A percentile compares a stretch with the other conserved stretches of the same genome.
phyloP scores from a whole-genome alignment of 2,797 vertebrate species.

The Centropyge bicolor region DNA sequence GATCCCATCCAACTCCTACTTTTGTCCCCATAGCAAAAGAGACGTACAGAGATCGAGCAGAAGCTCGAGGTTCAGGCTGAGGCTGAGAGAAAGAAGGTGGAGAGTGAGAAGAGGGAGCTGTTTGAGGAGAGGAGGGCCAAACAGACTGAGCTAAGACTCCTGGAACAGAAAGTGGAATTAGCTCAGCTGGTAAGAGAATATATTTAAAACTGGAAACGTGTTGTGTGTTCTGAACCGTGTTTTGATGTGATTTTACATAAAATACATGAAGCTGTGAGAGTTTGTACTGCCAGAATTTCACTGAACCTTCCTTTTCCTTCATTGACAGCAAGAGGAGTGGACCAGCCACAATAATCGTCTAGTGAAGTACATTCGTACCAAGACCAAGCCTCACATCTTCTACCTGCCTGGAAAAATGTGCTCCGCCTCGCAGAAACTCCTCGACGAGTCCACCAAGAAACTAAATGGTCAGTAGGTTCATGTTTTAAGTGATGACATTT shows the following conservation, averaged over 20 bases:
- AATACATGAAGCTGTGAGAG: not conserved
- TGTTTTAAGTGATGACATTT: not conserved
- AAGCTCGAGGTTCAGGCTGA: slow-evolving; percentile 99
- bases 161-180: slow-evolving; percentile 98
- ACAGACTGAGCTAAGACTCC: slow-evolving; percentile 95
- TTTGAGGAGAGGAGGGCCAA: slow-evolving; percentile 98
- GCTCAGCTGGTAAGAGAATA: slow-evolving; percentile 92
- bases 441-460: slow-evolving; percentile 98
- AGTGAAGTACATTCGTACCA: slow-evolving; percentile 97
- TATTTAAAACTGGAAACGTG: not conserved
- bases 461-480: slow-evolving; percentile 89
- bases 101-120: slow-evolving; percentile 94
- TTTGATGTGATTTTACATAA: not conserved
- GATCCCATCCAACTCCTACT: not conserved
- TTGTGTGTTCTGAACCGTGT: too few relatives aligned
- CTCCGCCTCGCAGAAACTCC: slow-evolving; percentile 95
- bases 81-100: slow-evolving; percentile 95
- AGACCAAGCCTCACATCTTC: slow-evolving; percentile 96
- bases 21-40: slow-evolving; percentile 89
- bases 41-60: slow-evolving; percentile 96
- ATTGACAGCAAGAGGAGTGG: slow-evolving; percentile 97
- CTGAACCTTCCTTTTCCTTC: not conserved
- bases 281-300: not conserved
- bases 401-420: slow-evolving; percentile 96
- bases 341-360: slow-evolving; percentile 94